Conservation (phyloP, 2,113 vertebrate species). For the Paracanthobrama guichenoti region DNA sequence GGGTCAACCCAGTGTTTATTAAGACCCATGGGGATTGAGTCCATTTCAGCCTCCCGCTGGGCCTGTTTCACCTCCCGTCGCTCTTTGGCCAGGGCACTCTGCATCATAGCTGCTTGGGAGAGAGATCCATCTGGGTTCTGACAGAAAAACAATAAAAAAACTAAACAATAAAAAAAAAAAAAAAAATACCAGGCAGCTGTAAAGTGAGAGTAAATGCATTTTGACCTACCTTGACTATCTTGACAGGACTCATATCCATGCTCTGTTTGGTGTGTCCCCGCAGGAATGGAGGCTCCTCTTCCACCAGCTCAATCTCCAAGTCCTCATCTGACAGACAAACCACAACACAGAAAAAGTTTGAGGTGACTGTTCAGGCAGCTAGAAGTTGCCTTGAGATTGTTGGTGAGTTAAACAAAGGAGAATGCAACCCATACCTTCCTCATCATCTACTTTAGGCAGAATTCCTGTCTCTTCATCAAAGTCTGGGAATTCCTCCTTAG, state of each 20-base stretch:
- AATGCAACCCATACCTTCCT: slow-evolving; percentile 82
- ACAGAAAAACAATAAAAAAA: not conserved
- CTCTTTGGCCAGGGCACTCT: slow-evolving; percentile 96
- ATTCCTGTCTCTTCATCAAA: slow-evolving; percentile 98
- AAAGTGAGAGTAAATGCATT: not conserved
- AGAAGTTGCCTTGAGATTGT: not conserved
- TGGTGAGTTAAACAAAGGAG: not conserved
- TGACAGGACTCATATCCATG: slow-evolving; percentile 99
- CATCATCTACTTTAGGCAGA: slow-evolving; percentile 97
- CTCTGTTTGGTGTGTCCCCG: slow-evolving; percentile 97
- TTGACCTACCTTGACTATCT: slow-evolving; percentile 91
- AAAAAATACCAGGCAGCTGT: not conserved
- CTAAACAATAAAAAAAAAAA: not conserved
- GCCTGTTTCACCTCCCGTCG: slow-evolving; percentile 94
- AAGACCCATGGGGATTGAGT: slow-evolving; percentile 98
- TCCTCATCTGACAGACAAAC: slow-evolving; percentile 84
- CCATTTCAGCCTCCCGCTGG: slow-evolving; percentile 97
- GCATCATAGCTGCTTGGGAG: slow-evolving; percentile 99
- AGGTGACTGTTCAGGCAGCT: not conserved
- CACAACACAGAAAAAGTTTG: not conserved
- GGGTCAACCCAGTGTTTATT: slow-evolving; percentile 99
- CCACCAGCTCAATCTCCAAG: slow-evolving; percentile 95
- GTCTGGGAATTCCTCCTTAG: slow-evolving; percentile 98
- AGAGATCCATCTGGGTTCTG: slow-evolving; percentile 97
- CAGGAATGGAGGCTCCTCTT: slow-evolving; percentile 96